phyloP scores from a whole-genome alignment of 2,797 vertebrate genomes.

The Hoplostethus atlanticus region DNA sequence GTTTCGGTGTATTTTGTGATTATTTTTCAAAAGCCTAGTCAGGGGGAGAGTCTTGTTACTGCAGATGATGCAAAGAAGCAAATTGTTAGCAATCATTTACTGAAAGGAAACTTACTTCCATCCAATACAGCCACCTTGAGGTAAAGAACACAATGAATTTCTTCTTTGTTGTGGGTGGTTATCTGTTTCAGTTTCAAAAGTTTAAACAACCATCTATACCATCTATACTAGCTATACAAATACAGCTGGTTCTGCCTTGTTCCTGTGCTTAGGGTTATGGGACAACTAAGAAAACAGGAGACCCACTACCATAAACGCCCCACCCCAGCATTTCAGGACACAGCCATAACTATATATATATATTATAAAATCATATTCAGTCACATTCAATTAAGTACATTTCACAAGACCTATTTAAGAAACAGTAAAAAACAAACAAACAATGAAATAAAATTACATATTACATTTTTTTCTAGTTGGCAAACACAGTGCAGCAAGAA shows the following conservation, averaged over 20 bases:
- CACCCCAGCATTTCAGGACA: background rate
- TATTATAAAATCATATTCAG: conserved; percentile 10
- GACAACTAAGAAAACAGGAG: too few relatives aligned
- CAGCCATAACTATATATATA: background rate
- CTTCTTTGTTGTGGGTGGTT: too few relatives aligned
- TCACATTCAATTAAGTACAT: background rate
- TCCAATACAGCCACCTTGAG: background rate
- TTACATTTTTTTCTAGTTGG: too few relatives aligned
- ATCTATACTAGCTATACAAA: too few relatives aligned
- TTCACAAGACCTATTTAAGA: background rate
- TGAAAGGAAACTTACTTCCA: background rate
- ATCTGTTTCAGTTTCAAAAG: too few relatives aligned
- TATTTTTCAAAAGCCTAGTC: background rate
- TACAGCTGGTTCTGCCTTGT: too few relatives aligned
- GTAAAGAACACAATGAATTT: background rate
- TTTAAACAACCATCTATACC: too few relatives aligned
- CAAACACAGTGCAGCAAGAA: too few relatives aligned
- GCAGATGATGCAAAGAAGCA: conserved; percentile 15
- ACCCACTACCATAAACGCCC: too few relatives aligned
- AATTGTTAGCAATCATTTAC: background rate
- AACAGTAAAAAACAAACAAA: conserved; percentile 10
- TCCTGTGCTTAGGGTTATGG: too few relatives aligned
- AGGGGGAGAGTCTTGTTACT: background rate
- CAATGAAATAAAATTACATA: background rate
- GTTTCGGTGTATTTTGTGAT: background rate